Conservation (phyloP, 2,113 vertebrate species). For the Cavia aperea region DNA sequence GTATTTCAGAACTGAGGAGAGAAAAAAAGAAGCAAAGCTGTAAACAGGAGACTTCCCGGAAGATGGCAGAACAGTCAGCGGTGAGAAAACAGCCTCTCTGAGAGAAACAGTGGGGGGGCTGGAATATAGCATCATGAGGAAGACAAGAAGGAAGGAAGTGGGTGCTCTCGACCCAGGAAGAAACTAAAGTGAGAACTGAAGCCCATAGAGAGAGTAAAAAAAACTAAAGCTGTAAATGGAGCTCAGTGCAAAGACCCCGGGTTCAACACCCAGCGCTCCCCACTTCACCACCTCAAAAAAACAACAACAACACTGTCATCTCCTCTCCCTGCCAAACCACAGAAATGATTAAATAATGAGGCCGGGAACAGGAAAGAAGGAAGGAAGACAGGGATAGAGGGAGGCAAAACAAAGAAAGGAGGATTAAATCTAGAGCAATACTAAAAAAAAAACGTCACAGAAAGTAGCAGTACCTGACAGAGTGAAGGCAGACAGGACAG, state of each 20-base stretch:
- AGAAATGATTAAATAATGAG: background rate
- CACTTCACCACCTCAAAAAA: background rate
- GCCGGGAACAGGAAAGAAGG: rapidly evolving
- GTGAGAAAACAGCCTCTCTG: no score
- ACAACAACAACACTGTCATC: background rate
- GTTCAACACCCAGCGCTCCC: background rate
- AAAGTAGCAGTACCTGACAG: background rate
- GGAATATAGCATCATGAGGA: no score
- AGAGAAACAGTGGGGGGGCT: no score
- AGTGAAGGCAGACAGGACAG: background rate
- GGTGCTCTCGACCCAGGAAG: no score
- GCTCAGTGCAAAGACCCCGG: background rate
- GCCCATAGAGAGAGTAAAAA: no score
- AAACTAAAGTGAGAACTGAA: no score
- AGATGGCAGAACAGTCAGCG: no score
- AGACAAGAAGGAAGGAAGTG: no score
- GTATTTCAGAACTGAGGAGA: background rate
- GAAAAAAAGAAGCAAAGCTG: background rate
- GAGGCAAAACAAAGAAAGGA: background rate
- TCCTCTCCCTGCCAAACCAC: background rate
- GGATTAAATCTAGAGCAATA: no score
- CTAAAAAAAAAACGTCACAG: background rate
- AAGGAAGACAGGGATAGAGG: background rate
- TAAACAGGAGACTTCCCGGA: background rate
- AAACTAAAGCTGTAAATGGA: background rate